Base-by-base conservation (phyloP, 2,888 invertebrate genomes). In the Diaprepes abbreviatus region DNA sequence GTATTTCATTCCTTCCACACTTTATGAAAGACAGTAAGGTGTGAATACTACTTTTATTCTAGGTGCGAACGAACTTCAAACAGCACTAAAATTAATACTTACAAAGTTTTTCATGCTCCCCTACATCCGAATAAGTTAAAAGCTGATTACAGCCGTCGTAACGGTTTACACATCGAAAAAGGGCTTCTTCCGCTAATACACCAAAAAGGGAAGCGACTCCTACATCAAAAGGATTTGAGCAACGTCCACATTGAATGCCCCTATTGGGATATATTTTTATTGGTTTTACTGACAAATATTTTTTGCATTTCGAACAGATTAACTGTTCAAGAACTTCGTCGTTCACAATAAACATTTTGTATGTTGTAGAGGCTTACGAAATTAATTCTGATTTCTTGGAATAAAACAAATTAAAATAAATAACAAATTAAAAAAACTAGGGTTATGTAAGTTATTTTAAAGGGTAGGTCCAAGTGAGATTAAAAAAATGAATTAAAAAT, bases 321-420 rank as follows among this genome's bases (percentile, higher is more conserved):
- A 35, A n/a, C 9, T n/a, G 10, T 68, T 70, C 71, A 60, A 70
- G 67, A 70, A 66, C n/a, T n/a, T 35, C 35, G 35, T 35, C 35
- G 3, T 3, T 35, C 1, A 35, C 35, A 3, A 35, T 10, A 10
- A 35, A 35, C 35, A 35, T 35, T 1, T 35, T 35, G n/a, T 24
- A 4, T 24, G 24, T n/a, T n/a, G n/a, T n/a, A n/a, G n/a, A n/a
- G n/a, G n/a, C n/a, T n/a, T n/a, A n/a, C n/a, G n/a, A n/a, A n/a
- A n/a, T n/a, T n/a, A n/a, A n/a, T n/a, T n/a, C n/a, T n/a, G n/a
- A n/a, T n/a, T n/a, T n/a, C n/a, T n/a, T n/a, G n/a, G n/a, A n/a
- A n/a, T n/a, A n/a, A n/a, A n/a, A n/a, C n/a, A n/a, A n/a, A n/a
- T n/a, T n/a, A n/a, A n/a, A n/a, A n/a, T n/a, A n/a, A n/a, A n/a